Conservation (phyloP, 2,113 vertebrate genomes). For the Rhinichthys klamathensis region DNA sequence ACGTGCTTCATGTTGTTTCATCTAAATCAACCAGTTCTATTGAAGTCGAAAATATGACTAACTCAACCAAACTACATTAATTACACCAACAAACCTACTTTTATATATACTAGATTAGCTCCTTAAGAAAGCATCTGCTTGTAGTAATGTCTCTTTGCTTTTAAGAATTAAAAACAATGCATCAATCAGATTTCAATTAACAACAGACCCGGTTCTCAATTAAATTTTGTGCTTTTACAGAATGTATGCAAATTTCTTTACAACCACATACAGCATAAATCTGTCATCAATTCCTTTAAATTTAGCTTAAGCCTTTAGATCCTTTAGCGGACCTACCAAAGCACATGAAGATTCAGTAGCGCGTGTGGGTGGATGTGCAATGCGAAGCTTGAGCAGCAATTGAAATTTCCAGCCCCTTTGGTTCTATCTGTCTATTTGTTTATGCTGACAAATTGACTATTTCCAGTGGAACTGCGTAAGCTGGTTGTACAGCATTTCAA, state of each 20-base stretch:
- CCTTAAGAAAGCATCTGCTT: not conserved
- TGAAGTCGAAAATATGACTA: not conserved
- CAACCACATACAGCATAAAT: not conserved
- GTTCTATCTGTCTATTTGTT: constrained; percentile 37
- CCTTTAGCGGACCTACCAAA: not conserved
- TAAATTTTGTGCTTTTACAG: not conserved
- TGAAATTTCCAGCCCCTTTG: constrained; percentile 42
- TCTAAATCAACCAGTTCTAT: not conserved
- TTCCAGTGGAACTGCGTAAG: constrained; percentile 53
- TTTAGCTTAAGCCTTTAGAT: constrained; percentile 21
- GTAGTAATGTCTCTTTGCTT: not conserved
- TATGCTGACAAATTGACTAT: constrained; percentile 55
- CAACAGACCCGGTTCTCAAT: not conserved
- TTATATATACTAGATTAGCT: not conserved
- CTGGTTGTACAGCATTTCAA: constrained; percentile 57
- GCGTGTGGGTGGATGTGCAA: constrained; percentile 43
- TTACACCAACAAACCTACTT: not conserved
- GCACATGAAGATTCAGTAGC: constrained; percentile 13
- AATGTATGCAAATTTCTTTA: not conserved
- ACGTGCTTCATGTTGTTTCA: not conserved
- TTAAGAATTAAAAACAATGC: not conserved
- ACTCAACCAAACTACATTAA: not conserved
- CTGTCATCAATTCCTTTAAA: not conserved
- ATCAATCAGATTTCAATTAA: not conserved
- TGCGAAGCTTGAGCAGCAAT: constrained; percentile 26